These are phyloP conservation scores for Pristis pectinata DNA, from an alignment of 2,797 vertebrate species.

Conservation along the genomic window DNA sequence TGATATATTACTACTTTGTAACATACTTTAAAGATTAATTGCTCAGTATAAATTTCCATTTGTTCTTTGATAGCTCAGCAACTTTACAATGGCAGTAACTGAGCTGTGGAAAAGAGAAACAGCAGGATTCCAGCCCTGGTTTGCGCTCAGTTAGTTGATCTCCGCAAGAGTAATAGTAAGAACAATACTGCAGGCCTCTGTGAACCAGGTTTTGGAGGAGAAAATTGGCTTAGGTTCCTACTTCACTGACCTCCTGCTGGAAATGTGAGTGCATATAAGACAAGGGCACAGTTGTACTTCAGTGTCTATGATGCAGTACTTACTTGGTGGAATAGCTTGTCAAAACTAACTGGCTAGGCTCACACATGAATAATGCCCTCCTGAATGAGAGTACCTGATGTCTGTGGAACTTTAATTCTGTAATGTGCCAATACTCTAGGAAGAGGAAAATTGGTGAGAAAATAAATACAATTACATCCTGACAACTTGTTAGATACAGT, in stretches of 20 bases:
- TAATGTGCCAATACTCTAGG: not conserved
- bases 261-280: not conserved
- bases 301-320: not conserved
- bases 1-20: not conserved
- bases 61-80: not conserved
- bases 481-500: not conserved
- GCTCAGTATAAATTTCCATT: not conserved
- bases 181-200: not conserved
- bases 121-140: not conserved
- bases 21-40: not conserved
- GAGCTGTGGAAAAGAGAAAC: not conserved
- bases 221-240: not conserved
- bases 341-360: not conserved
- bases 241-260: not conserved
- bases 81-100: not conserved
- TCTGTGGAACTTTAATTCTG: slow-evolving; percentile 3
- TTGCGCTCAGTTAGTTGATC: not conserved
- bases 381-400: not conserved
- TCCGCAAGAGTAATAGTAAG: not conserved
- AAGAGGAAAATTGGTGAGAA: slow-evolving; percentile 12
- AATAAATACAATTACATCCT: not conserved
- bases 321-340: not conserved
- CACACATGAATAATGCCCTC: not conserved
- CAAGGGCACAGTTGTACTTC: not conserved
- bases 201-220: not conserved